Conservation (phyloP, 2,888 invertebrate genomes). For the Maniola hyperantus region DNA sequence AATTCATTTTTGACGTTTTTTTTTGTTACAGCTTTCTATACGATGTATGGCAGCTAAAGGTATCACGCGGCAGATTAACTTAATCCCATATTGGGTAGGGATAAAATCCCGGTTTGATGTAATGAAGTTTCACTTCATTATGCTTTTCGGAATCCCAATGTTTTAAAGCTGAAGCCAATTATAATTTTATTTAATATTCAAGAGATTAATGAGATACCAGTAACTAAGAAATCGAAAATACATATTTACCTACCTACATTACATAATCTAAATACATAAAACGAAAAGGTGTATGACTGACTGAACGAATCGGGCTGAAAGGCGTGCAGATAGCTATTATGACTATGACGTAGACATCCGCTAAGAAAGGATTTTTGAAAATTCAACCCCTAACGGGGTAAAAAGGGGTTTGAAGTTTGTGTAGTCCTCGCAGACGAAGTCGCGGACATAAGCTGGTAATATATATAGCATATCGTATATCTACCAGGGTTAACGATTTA, state of each 20-base stretch:
- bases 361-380: too few species aligned
- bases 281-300: too few species aligned
- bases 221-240: not conserved
- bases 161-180: not conserved
- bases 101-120: conserved; percentile 60
- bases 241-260: not conserved
- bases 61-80: conserved; percentile 27
- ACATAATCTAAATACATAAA: not conserved
- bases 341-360: too few species aligned
- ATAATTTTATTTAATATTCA: conserved; percentile 9
- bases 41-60: not conserved
- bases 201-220: not conserved
- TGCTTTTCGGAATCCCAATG: conserved; percentile 41
- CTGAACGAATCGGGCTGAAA: too few species aligned
- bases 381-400: too few species aligned
- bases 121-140: conserved; percentile 49
- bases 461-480: too few species aligned
- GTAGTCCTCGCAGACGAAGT: too few species aligned
- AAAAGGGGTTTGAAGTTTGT: too few species aligned
- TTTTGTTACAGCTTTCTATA: conserved; percentile 10
- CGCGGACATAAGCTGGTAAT: too few species aligned
- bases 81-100: conserved; percentile 66
- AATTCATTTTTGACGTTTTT: conserved; percentile 6
- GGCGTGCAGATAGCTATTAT: too few species aligned
- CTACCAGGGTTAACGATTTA: too few species aligned